Evolutionary conservation across 1,140 invertebrate species (phyloP).

Genomic region (Euschistus heros): DNA sequence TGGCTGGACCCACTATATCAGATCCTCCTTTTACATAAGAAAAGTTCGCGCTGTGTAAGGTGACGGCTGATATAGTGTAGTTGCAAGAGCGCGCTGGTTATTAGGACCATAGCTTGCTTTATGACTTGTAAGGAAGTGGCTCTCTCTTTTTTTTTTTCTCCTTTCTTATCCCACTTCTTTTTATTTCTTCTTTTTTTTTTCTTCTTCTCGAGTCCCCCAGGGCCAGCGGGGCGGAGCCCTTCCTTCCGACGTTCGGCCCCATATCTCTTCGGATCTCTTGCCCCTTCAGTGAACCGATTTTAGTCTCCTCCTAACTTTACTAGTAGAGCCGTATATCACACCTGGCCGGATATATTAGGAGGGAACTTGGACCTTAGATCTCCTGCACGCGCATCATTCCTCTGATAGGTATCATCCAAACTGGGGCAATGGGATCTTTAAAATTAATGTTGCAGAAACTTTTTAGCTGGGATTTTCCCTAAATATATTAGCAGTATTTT

Average conservation of each 20-base stretch:
- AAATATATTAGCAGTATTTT: too few relatives aligned
- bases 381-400: too few relatives aligned
- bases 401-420: too few relatives aligned
- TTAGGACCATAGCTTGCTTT: slow-evolving; percentile 11
- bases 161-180: slow-evolving; percentile 7
- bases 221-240: neutral
- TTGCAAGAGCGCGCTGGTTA: neutral
- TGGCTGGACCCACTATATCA: slow-evolving; percentile 9
- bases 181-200: neutral
- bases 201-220: neutral
- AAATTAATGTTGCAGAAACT: too few relatives aligned
- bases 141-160: neutral
- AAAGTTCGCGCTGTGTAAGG: slow-evolving; percentile 17
- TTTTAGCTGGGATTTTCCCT: too few relatives aligned
- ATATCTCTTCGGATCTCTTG: slow-evolving; percentile 15
- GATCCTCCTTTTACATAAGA: slow-evolving; percentile 18
- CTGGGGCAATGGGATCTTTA: too few relatives aligned
- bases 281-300: neutral
- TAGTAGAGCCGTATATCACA: neutral
- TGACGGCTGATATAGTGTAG: slow-evolving; percentile 11
- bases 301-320: neutral
- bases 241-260: slow-evolving; percentile 2
- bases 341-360: neutral
- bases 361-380: too few relatives aligned
- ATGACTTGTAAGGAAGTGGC: slow-evolving; percentile 22